phyloP scores from a whole-genome alignment of 2,888 invertebrate genomes.

The Clitarchus hookeri region DNA sequence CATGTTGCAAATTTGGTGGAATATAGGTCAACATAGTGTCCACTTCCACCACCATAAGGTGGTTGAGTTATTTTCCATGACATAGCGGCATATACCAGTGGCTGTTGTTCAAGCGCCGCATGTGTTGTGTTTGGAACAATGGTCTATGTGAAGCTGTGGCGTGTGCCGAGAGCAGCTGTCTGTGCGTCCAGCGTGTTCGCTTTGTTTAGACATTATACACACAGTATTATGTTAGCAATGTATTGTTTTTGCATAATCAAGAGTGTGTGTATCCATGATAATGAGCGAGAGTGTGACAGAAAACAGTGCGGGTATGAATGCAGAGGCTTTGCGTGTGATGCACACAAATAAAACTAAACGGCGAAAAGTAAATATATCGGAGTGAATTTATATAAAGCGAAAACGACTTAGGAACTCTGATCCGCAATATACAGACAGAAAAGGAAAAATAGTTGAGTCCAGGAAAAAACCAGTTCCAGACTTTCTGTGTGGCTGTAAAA shows the following conservation, averaged over 20 bases:
- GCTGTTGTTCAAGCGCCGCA: background rate
- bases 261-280: background rate
- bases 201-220: background rate
- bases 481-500: background rate
- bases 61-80: background rate
- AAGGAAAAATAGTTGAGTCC: background rate
- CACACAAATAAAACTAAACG: background rate
- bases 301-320: conserved; percentile 3
- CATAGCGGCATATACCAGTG: background rate
- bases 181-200: background rate
- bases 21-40: background rate
- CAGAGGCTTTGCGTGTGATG: background rate
- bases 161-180: background rate
- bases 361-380: background rate
- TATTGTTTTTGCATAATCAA: background rate
- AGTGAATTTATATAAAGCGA: background rate
- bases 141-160: background rate
- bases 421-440: background rate
- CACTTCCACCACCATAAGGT: background rate
- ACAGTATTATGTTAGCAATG: background rate
- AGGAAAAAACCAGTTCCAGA: background rate
- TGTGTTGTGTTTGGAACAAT: background rate
- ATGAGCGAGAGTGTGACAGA: background rate
- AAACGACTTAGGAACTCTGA: background rate
- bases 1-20: background rate